Evolutionary conservation across 2,888 invertebrate genomes (phyloP).

Genomic region (Acleris sparsana): DNA sequence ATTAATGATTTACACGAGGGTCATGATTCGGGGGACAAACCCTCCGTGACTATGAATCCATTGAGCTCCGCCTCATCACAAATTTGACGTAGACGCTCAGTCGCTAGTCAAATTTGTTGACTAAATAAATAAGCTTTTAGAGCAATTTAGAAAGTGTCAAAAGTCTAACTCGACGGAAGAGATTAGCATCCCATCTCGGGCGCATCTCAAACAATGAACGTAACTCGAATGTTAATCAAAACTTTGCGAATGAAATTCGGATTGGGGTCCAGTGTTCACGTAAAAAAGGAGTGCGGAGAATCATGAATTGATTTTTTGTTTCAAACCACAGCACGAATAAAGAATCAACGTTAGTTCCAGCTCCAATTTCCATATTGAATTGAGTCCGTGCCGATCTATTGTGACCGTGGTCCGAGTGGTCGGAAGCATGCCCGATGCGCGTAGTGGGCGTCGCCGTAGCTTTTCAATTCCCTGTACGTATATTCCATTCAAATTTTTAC

Average conservation of each 20-base stretch:
- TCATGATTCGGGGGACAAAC: constrained; percentile 70
- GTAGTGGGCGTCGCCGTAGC: constrained; percentile 57
- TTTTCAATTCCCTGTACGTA: constrained; percentile 61
- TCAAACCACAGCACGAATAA: constrained; percentile 37
- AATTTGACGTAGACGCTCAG: constrained; percentile 48
- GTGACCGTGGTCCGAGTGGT: constrained; percentile 70
- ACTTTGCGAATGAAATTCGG: constrained; percentile 26
- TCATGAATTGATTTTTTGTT: constrained; percentile 17
- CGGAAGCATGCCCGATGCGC: constrained; percentile 68
- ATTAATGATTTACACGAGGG: constrained; percentile 75
- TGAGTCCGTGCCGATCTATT: constrained; percentile 67
- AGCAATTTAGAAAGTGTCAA: constrained; percentile 55
- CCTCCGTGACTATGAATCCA: constrained; percentile 79
- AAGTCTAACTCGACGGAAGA: constrained; percentile 49
- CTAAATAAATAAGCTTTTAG: constrained; percentile 60
- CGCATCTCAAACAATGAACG: constrained; percentile 31
- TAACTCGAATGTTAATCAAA: constrained; percentile 34
- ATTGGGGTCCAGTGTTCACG: constrained; percentile 12
- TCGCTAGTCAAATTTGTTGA: constrained; percentile 50
- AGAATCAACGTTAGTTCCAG: constrained; percentile 56
- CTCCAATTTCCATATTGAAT: constrained; percentile 78
- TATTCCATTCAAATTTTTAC: constrained; percentile 82
- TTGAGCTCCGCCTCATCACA: constrained; percentile 59
- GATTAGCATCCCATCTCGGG: constrained; percentile 35
- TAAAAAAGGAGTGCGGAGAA: constrained; percentile 1